These are phyloP conservation scores for Sympetrum striolatum DNA, from an alignment of 2,888 invertebrate genomes.

Conservation along the genomic window DNA sequence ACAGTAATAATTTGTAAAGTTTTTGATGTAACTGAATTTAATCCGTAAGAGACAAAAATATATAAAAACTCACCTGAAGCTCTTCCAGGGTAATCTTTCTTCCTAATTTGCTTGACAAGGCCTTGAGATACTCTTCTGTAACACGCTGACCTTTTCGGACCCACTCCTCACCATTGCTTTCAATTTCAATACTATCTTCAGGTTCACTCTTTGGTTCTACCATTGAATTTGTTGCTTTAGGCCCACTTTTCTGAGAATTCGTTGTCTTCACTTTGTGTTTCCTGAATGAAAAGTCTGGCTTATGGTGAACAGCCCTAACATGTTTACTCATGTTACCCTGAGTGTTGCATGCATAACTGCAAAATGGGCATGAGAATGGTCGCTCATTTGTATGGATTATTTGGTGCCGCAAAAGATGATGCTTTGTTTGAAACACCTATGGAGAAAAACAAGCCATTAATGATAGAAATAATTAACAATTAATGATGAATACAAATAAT, in stretches of 20 bases:
- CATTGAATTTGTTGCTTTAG: background rate
- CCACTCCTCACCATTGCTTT: slow-evolving; percentile 46
- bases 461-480: background rate
- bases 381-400: slow-evolving; percentile 49
- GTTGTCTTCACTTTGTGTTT: background rate
- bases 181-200: background rate
- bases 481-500: background rate
- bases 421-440: slow-evolving; percentile 50
- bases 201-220: background rate
- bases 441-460: background rate
- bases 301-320: slow-evolving; percentile 51
- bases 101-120: slow-evolving; percentile 47
- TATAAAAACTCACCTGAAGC: slow-evolving; percentile 14
- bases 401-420: slow-evolving; percentile 51
- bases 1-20: no score
- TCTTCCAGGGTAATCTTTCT: slow-evolving; percentile 47
- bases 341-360: slow-evolving; percentile 52
- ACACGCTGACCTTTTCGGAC: slow-evolving; percentile 48
- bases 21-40: no score
- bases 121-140: slow-evolving; percentile 47
- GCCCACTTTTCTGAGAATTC: background rate
- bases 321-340: slow-evolving; percentile 53
- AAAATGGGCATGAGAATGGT: slow-evolving; percentile 52
- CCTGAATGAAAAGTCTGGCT: slow-evolving; percentile 49
- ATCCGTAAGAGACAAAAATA: no score